phyloP scores from a whole-genome alignment of 2,797 vertebrate genomes.

The Aplochiton taeniatus region DNA sequence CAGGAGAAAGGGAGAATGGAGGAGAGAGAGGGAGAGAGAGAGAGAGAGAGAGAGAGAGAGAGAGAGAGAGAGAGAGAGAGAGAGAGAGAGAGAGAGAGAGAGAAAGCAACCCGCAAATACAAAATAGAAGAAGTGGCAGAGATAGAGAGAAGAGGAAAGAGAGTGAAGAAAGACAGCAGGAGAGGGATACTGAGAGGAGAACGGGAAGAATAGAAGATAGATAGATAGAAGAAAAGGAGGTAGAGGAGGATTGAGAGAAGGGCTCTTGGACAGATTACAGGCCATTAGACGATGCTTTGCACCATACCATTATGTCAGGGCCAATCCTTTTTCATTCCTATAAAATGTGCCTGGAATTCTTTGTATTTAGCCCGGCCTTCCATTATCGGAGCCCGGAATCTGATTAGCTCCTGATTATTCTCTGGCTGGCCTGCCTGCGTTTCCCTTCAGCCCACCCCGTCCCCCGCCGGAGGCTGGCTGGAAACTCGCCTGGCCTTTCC shows the following conservation, averaged over 20 bases:
- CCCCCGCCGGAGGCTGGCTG: slow-evolving; percentile 70
- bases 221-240: slow-evolving; percentile 13
- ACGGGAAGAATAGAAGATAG: slow-evolving; percentile 45
- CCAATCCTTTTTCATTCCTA: slow-evolving; percentile 99
- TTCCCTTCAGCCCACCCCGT: slow-evolving; percentile 73
- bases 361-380: slow-evolving; percentile 97
- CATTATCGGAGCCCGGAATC: slow-evolving; percentile 99
- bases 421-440: slow-evolving; percentile 90
- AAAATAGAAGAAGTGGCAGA: slow-evolving; percentile 25
- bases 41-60: slow-evolving; percentile 44
- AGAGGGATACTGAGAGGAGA: background rate
- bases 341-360: slow-evolving; percentile 99
- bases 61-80: slow-evolving; percentile 37
- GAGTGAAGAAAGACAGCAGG: slow-evolving; percentile 14
- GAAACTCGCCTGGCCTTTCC: slow-evolving; percentile 63
- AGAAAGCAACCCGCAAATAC: too few relatives aligned
- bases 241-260: slow-evolving; percentile 21
- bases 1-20: too few relatives aligned
- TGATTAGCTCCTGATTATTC: slow-evolving; percentile 99
- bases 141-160: slow-evolving; percentile 2
- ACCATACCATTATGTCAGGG: slow-evolving; percentile 98
- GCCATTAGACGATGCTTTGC: slow-evolving; percentile 98
- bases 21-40: slow-evolving; percentile 5
- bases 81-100: slow-evolving; percentile 12
- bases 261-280: slow-evolving; percentile 98